Conservation (phyloP, 2,888 invertebrate genomes). For the Drosophila vallismaia region DNA sequence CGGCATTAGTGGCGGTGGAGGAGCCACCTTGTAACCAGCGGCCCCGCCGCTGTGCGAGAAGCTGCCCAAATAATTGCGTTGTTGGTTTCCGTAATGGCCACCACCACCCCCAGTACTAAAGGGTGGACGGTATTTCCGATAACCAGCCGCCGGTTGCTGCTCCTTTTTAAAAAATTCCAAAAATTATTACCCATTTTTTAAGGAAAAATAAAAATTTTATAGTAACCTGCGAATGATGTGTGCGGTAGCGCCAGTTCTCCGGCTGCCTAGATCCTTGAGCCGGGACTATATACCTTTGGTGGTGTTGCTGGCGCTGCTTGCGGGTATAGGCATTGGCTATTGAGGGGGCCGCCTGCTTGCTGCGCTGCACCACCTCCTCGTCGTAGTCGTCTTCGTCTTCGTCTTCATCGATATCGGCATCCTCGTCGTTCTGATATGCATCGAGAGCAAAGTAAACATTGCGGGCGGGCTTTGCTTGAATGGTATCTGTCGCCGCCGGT, state of each 20-base stretch:
- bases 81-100: constrained; percentile 69
- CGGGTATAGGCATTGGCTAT: constrained; percentile 62
- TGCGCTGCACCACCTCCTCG: constrained; percentile 58
- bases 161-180: constrained; percentile 7
- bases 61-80: constrained; percentile 76
- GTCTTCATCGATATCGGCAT: constrained; percentile 63
- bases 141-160: constrained; percentile 54
- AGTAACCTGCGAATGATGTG: constrained; percentile 60
- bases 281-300: constrained; percentile 56
- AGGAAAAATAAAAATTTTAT: neutral
- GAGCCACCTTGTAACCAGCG: constrained; percentile 66
- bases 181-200: neutral
- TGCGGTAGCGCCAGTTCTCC: constrained; percentile 83
- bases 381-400: constrained; percentile 63
- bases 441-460: constrained; percentile 72
- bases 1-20: constrained; percentile 31
- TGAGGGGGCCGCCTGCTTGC: constrained; percentile 48
- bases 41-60: constrained; percentile 76
- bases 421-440: constrained; percentile 73
- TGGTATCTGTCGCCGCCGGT: constrained; percentile 43
- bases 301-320: constrained; percentile 62
- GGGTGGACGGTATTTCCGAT: constrained; percentile 70
- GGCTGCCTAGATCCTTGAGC: constrained; percentile 18
- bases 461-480: constrained; percentile 61
- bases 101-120: constrained; percentile 65